Evolutionary conservation across 2,113 vertebrate genomes (phyloP).

Genomic region (Polyodon spathula): DNA sequence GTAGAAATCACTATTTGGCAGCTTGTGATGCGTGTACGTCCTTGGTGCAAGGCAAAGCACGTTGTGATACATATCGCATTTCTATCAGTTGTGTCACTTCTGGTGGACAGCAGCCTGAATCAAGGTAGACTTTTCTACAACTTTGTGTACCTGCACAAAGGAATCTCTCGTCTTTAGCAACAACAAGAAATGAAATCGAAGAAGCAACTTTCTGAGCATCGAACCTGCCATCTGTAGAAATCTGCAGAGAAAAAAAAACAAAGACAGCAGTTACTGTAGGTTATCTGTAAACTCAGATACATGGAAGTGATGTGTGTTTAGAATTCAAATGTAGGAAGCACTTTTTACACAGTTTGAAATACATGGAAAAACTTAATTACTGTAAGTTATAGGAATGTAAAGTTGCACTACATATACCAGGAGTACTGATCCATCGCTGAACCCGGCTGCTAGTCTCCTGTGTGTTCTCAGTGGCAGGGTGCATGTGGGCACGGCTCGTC

Average conservation of each 20-base stretch:
- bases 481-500: constrained; percentile 25
- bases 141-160: constrained; percentile 56
- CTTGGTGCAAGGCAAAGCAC: too few relatives aligned
- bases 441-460: constrained; percentile 46
- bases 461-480: constrained; percentile 31
- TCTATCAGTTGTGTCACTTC: too few relatives aligned
- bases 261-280: neutral
- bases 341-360: too few relatives aligned
- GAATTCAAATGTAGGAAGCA: too few relatives aligned
- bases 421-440: constrained; percentile 44
- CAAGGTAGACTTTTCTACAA: too few relatives aligned
- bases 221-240: constrained; percentile 39
- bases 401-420: constrained; percentile 36
- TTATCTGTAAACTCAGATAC: neutral
- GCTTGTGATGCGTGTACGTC: too few relatives aligned
- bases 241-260: constrained; percentile 33
- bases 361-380: too few relatives aligned
- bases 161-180: constrained; percentile 55
- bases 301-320: neutral
- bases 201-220: constrained; percentile 45
- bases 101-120: too few relatives aligned
- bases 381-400: neutral
- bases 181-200: constrained; percentile 43
- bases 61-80: too few relatives aligned
- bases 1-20: too few relatives aligned